Base-by-base conservation (phyloP, 1,140 invertebrate species). In the Tachypleus tridentatus region DNA sequence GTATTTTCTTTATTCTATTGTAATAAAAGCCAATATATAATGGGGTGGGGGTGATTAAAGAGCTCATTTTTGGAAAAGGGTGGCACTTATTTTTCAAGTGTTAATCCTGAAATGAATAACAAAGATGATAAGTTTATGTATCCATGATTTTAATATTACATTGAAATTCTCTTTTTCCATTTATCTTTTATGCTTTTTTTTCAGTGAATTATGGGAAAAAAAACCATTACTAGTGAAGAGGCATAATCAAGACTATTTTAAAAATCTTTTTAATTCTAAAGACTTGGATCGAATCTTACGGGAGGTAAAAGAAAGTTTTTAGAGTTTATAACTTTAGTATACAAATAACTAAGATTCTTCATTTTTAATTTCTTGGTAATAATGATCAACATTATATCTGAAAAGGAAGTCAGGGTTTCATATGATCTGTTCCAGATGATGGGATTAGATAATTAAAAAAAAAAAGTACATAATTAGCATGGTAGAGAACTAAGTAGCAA, bases 251-350 rank as follows among this genome's bases (percentile, higher is more conserved):
- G 74, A 80, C 10, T 93, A 91, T 73, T 94, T 86, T 74, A 80
- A 81, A 59, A 78, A 84, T 52, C 76, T 95, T 58, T 85, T 94
- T 67, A 87, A 87, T 5, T 88, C 88, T 49, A 74, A 81, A 49
- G 78, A 84, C 70, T 82, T 97, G 47, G 90, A 97, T 76, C 75
- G 81, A 61, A 86, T 95, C 74, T 76, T 97, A 10, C 76, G 87
- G 65, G 69, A 78, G 69, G 79, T 81, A 70, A 65, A 63, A 61
- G 62, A 29, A 52, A 50, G 8, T 49, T 57, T 50, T 63, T n/a
- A 11, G 3, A n/a, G 47, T 58, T 5, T 50, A n/a, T 9, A 11
- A 29, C 3, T 58, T 63, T 48, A 58, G 54, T 51, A 10, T 52
- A 11, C 8, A 10, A 29, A 5, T 29, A 52, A n/a, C 10, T 10